These are phyloP conservation scores for Gasteruption jaculator DNA, from an alignment of 2,888 invertebrate species.

Conservation along the genomic window DNA sequence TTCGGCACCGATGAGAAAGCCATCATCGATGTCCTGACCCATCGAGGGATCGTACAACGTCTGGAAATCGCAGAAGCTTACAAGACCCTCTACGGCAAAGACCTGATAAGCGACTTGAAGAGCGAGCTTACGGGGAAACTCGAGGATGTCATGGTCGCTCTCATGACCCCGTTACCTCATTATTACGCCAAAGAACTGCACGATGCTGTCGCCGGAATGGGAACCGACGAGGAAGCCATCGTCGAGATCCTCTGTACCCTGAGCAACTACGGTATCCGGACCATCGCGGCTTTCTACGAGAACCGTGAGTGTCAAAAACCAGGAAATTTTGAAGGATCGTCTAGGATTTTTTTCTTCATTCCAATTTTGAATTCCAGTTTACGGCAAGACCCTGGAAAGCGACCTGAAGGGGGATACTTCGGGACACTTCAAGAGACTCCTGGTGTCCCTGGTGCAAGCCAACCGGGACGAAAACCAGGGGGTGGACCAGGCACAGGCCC, in stretches of 20 bases:
- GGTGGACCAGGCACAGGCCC: constrained; percentile 75
- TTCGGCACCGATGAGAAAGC: constrained; percentile 89
- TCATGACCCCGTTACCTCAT: constrained; percentile 86
- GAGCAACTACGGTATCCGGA: constrained; percentile 83
- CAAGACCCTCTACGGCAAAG: constrained; percentile 86
- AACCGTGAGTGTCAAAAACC: constrained; percentile 58
- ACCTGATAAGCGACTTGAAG: constrained; percentile 77
- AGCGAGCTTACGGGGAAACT: constrained; percentile 86
- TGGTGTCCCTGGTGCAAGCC: constrained; percentile 82
- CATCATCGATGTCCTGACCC: constrained; percentile 84
- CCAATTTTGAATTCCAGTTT: constrained; percentile 59
- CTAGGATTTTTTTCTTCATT: constrained; percentile 10
- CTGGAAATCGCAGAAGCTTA: constrained; percentile 86
- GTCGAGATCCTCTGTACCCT: constrained; percentile 90
- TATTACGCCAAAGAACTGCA: constrained; percentile 89
- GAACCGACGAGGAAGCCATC: constrained; percentile 87
- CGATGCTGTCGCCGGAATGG: constrained; percentile 80
- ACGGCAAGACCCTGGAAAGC: constrained; percentile 74
- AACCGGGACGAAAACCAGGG: constrained; percentile 88
- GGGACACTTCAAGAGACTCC: constrained; percentile 89
- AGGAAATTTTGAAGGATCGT: background rate
- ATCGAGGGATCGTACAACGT: constrained; percentile 85
- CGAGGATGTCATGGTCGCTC: constrained; percentile 83
- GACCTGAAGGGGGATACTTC: constrained; percentile 90
- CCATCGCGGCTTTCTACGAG: constrained; percentile 80